Conservation (phyloP, 1,140 invertebrate species). For the Lethrus apterus region DNA sequence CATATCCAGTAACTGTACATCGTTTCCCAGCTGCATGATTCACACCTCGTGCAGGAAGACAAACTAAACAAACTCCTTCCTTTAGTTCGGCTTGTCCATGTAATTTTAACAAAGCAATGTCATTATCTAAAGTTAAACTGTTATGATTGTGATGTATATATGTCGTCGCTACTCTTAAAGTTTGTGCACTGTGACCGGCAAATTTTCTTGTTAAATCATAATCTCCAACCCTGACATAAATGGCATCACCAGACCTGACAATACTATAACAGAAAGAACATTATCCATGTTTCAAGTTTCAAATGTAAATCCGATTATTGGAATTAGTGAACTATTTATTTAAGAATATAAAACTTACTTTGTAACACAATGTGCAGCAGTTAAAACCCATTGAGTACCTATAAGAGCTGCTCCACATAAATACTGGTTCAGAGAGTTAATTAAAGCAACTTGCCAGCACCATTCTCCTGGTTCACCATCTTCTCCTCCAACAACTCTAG, state of each 20-base stretch:
- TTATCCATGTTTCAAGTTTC: neutral
- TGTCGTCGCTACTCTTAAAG: constrained; percentile 78
- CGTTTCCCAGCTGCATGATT: constrained; percentile 78
- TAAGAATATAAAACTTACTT: constrained; percentile 62
- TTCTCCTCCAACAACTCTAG: constrained; percentile 81
- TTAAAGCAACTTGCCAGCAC: constrained; percentile 93
- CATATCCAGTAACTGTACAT: constrained; percentile 89
- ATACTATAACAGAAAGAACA: constrained; percentile 52
- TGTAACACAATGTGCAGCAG: constrained; percentile 91
- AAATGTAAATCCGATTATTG: constrained; percentile 3
- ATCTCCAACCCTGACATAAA: constrained; percentile 88
- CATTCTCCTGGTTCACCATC: constrained; percentile 85
- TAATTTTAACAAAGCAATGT: constrained; percentile 88
- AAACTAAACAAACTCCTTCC: constrained; percentile 75
- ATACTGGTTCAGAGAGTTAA: constrained; percentile 90
- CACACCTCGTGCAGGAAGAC: constrained; percentile 78
- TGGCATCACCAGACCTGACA: constrained; percentile 81
- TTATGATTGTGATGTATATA: constrained; percentile 97
- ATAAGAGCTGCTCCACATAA: constrained; percentile 93
- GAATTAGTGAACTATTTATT: no score
- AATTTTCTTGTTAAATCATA: constrained; percentile 84
- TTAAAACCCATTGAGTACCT: constrained; percentile 90
- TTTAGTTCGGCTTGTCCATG: constrained; percentile 83
- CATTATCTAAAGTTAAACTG: constrained; percentile 90
- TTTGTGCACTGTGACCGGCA: constrained; percentile 81